phyloP scores from a whole-genome alignment of 2,797 vertebrate species.

The Pseudomugil tenellus region DNA sequence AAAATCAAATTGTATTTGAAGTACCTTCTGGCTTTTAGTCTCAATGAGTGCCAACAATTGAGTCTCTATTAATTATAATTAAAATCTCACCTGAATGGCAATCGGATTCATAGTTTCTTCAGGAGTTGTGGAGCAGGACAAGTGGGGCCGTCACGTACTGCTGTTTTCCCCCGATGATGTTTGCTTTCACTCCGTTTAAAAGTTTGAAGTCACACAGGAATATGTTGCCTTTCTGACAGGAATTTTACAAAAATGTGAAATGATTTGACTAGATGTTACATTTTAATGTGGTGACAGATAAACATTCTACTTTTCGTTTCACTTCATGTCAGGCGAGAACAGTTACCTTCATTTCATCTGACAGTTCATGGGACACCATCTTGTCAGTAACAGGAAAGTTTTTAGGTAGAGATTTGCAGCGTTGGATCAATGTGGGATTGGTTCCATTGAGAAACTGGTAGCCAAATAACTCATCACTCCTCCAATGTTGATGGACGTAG shows the following conservation, averaged over 20 bases:
- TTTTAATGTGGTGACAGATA: too few relatives aligned
- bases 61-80: too few relatives aligned
- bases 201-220: conserved; percentile 67
- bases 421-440: conserved; percentile 70
- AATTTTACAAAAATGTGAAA: background rate
- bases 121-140: conserved; percentile 70
- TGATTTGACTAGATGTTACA: background rate
- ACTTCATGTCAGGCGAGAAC: background rate
- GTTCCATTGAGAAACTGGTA: conserved; percentile 74
- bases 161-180: conserved; percentile 62
- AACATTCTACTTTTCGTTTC: too few relatives aligned
- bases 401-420: conserved; percentile 45
- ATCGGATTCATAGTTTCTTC: conserved; percentile 73
- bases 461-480: conserved; percentile 70
- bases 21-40: too few relatives aligned
- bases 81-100: conserved; percentile 80
- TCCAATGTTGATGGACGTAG: conserved; percentile 66
- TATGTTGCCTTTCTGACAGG: conserved; percentile 79
- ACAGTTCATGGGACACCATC: conserved; percentile 29
- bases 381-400: conserved; percentile 66
- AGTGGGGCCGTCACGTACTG: conserved; percentile 78
- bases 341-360: conserved; percentile 70
- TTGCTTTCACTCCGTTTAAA: conserved; percentile 69
- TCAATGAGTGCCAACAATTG: background rate
- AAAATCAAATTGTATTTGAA: too few relatives aligned